A percentile compares a stretch with the other conserved stretches of the same genome.
Conservation (phyloP, 2,888 invertebrate species). For the Drosophila hawaiiensis region DNA sequence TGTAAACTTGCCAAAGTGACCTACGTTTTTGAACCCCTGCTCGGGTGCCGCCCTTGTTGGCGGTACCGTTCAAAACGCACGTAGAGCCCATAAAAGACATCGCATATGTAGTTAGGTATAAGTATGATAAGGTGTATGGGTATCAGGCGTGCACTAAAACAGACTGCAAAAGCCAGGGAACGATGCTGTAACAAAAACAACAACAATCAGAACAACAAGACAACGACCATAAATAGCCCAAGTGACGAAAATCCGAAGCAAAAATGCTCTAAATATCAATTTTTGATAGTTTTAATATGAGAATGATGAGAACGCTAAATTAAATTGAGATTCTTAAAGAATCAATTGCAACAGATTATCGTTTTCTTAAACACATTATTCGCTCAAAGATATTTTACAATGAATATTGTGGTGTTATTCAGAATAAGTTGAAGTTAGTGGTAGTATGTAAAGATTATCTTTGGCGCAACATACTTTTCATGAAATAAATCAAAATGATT, state of each 20-base stretch:
- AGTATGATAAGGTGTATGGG: slow-evolving; percentile 72
- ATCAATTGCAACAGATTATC: background rate
- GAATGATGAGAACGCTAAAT: background rate
- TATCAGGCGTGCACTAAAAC: slow-evolving; percentile 65
- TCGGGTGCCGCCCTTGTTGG: slow-evolving; percentile 17
- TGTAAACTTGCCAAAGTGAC: slow-evolving; percentile 24
- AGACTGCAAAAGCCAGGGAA: slow-evolving; percentile 39
- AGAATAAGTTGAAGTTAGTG: background rate
- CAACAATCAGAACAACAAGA: slow-evolving; percentile 9
- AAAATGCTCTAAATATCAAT: slow-evolving; percentile 38
- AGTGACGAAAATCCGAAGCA: slow-evolving; percentile 26
- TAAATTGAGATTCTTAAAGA: background rate
- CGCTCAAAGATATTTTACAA: background rate
- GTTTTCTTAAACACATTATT: background rate
- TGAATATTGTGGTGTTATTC: background rate
- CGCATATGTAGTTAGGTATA: slow-evolving; percentile 57
- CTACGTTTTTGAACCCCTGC: slow-evolving; percentile 22
- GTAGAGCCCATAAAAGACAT: slow-evolving; percentile 68
- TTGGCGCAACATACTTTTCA: background rate
- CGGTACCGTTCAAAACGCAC: slow-evolving; percentile 54
- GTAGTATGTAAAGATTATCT: background rate
- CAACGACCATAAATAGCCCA: slow-evolving; percentile 10
- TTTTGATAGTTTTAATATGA: background rate
- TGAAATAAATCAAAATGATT: background rate
- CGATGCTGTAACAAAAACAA: slow-evolving; percentile 16